These are phyloP conservation scores for Ceratothoa steindachneri DNA, from an alignment of 2,888 invertebrate genomes.

Conservation along the genomic window DNA sequence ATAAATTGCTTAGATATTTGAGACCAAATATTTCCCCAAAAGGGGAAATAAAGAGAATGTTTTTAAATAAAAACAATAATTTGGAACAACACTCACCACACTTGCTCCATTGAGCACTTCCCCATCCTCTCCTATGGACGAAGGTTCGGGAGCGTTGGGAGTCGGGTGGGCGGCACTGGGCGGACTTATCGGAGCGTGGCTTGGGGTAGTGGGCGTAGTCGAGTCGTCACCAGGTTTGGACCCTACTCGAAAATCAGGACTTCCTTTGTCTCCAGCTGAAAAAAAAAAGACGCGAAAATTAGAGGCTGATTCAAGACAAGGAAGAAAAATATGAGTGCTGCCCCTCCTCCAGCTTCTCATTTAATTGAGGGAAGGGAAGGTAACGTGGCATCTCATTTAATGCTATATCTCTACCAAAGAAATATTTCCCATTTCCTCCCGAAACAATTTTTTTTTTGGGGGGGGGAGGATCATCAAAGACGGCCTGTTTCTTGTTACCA, in stretches of 20 bases:
- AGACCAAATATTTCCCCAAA: not conserved
- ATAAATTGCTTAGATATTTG: not conserved
- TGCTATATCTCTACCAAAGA: no score
- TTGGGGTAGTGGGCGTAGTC: not conserved
- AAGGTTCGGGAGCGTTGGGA: conserved; percentile 22
- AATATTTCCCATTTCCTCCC: no score
- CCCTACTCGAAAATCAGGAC: not conserved
- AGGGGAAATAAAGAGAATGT: not conserved
- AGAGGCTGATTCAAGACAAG: conserved; percentile 5
- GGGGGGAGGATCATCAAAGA: no score
- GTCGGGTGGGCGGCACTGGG: conserved; percentile 11
- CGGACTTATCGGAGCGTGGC: conserved; percentile 32
- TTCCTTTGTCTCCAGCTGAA: not conserved
- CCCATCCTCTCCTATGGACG: conserved; percentile 30
- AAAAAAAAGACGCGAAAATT: not conserved
- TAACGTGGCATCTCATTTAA: no score
- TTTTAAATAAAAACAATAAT: not conserved
- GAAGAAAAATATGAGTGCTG: not conserved
- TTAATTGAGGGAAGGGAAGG: no score
- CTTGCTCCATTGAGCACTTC: conserved; percentile 36
- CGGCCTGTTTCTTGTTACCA: no score
- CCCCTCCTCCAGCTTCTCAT: not conserved
- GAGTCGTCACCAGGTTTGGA: not conserved
- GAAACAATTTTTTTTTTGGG: no score
- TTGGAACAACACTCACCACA: conserved; percentile 26